phyloP scores from a whole-genome alignment of 1,140 invertebrate species.

The Drosophila aff. region DNA sequence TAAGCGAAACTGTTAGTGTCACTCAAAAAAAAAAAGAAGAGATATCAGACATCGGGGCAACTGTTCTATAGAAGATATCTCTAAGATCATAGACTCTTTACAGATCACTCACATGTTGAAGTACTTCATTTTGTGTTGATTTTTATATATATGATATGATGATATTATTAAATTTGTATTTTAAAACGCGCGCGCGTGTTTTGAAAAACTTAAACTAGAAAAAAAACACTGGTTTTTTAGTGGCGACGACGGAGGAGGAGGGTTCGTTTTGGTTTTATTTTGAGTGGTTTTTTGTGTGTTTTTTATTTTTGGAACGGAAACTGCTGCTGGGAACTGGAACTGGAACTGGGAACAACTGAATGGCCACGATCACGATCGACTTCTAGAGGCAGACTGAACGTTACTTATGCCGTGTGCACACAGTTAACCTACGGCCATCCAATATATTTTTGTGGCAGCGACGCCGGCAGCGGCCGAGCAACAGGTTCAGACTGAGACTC shows the following conservation, averaged over 20 bases:
- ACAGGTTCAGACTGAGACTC: slow-evolving; percentile 56
- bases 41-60: not conserved
- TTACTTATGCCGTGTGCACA: slow-evolving; percentile 81
- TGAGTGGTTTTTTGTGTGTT: not conserved
- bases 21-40: slow-evolving; percentile 16
- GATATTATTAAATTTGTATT: slow-evolving; percentile 4
- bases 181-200: slow-evolving; percentile 15
- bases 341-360: slow-evolving; percentile 21
- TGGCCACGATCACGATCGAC: slow-evolving; percentile 81
- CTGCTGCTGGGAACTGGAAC: slow-evolving; percentile 17
- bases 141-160: slow-evolving; percentile 12
- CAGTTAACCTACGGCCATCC: slow-evolving; percentile 81
- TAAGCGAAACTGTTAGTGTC: not conserved
- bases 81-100: slow-evolving; percentile 1
- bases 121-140: slow-evolving; percentile 79
- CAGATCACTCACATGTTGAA: slow-evolving; percentile 82
- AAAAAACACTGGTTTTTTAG: slow-evolving; percentile 36
- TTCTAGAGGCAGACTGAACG: slow-evolving; percentile 83
- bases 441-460: slow-evolving; percentile 62
- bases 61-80: not conserved
- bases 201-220: slow-evolving; percentile 48
- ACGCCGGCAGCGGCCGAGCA: slow-evolving; percentile 42
- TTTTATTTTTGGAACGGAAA: not conserved
- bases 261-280: slow-evolving; percentile 4
- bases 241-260: not conserved